Base-by-base conservation (phyloP, 2,113 vertebrate species). In the Vulpes vulpes region DNA sequence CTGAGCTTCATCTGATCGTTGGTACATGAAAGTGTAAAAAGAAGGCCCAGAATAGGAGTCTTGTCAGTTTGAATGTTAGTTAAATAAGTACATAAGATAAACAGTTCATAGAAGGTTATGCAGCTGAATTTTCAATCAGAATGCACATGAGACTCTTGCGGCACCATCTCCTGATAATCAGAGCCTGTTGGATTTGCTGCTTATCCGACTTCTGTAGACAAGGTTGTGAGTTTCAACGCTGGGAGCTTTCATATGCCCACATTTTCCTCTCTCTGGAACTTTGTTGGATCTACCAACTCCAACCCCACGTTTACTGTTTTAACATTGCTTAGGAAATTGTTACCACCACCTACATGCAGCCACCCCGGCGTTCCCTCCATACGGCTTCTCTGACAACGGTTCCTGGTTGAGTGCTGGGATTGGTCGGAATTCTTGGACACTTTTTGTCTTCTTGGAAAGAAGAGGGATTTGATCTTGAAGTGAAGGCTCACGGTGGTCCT, bases 21-120 rank as follows among this genome's bases (percentile, higher is more conserved):
- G 97, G 96, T 98, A 99, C 98, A 98, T 99, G 98, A 99, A 99
- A 99, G 98, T 97, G 97, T 97, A 98, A 98, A 99, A 98, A 98
- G 98, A 98, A 98, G 98, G 97, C 98, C 97, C 96, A 99, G 98
- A 98, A 98, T 97, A 98, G 98, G 98, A 99, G 98, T 96, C 98
- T 98, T 99, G 99, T 99, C 99, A 99, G 98, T 99, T 98, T 98
- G 98, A 99, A 99, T 99, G 99, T 99, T 99, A 99, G 99, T 99
- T 99, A 99, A 99, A 99, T 99, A 99, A 99, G 98, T 99, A 99
- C 98, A 98, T 98, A 99, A 99, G 98, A 98, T 98, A 99, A 99
- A 99, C 98, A 98, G 99, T 99, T 99, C 99, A 98, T 97, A 97
- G 98, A 98, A 98, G 99, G 99, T 99, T 99, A 99, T 98, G 98